Evolutionary conservation across 1,140 invertebrate species (phyloP).

Genomic region (Oryzaephilus surinamensis): DNA sequence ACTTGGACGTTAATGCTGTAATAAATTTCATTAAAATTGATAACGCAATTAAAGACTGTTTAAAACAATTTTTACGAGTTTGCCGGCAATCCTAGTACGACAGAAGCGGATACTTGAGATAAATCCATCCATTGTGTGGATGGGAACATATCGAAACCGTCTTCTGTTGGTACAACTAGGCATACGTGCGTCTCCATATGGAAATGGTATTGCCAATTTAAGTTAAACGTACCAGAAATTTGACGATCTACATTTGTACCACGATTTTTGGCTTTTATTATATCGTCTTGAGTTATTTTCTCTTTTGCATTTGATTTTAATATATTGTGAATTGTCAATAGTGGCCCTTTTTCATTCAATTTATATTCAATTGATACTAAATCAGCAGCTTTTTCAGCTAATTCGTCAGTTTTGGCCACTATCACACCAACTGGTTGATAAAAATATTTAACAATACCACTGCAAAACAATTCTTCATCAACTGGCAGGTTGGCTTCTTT

Average conservation of each 20-base stretch:
- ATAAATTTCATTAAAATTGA: too few relatives aligned
- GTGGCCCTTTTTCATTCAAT: slow-evolving; percentile 36
- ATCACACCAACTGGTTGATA: slow-evolving; percentile 65
- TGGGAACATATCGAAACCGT: slow-evolving; percentile 49
- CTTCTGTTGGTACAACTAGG: slow-evolving; percentile 51
- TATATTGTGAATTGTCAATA: slow-evolving; percentile 52
- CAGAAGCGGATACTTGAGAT: slow-evolving; percentile 47
- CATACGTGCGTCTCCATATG: slow-evolving; percentile 54
- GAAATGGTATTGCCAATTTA: slow-evolving; percentile 46
- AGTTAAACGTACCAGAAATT: too few relatives aligned
- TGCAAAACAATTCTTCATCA: slow-evolving; percentile 44
- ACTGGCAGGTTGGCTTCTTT: slow-evolving; percentile 20
- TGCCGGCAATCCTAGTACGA: slow-evolving; percentile 42
- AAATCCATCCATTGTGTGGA: slow-evolving; percentile 56
- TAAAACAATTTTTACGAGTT: too few relatives aligned
- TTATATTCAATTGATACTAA: slow-evolving; percentile 58
- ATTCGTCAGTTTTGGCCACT: slow-evolving; percentile 46
- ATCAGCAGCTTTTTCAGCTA: slow-evolving; percentile 51
- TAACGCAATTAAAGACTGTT: too few relatives aligned
- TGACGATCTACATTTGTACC: too few relatives aligned
- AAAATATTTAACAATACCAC: slow-evolving; percentile 45
- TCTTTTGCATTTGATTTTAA: slow-evolving; percentile 11
- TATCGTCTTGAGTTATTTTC: too few relatives aligned
- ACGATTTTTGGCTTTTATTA: too few relatives aligned
- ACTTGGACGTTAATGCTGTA: slow-evolving; percentile 48